phyloP scores from a whole-genome alignment of 2,113 vertebrate species.

The Melanocharis versteri region DNA sequence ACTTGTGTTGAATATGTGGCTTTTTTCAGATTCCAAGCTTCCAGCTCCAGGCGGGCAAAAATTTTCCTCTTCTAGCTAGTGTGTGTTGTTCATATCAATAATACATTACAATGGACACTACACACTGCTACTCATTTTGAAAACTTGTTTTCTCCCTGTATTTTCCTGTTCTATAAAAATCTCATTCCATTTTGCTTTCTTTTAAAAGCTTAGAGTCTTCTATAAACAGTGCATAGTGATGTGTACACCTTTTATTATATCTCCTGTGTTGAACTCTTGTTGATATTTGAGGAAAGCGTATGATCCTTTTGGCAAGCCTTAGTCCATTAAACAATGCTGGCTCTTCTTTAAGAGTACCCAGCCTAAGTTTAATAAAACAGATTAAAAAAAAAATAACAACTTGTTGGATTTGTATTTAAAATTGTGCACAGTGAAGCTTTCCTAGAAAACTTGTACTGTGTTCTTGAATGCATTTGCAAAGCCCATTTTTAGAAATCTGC shows the following conservation, averaged over 20 bases:
- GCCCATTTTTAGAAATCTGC: neutral
- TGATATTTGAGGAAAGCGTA: neutral
- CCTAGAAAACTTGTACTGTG: neutral
- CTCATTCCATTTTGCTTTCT: neutral
- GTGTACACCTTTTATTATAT: neutral
- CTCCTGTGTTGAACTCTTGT: neutral
- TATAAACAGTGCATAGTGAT: neutral
- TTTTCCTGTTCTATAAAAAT: neutral
- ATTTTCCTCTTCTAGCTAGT: neutral
- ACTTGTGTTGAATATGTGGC: neutral
- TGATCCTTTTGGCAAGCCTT: neutral
- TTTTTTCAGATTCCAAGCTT: neutral
- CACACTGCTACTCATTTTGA: neutral
- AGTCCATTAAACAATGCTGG: neutral
- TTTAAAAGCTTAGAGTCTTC: neutral
- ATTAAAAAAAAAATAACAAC: no score
- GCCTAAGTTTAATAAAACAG: neutral
- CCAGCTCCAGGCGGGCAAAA: neutral
- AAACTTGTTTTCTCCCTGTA: neutral
- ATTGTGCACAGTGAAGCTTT: neutral
- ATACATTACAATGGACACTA: neutral
- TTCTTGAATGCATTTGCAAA: neutral
- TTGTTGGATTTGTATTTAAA: neutral
- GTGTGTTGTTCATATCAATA: neutral
- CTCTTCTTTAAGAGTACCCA: neutral